Evolutionary conservation across 2,888 invertebrate species (phyloP), one percentile per base, ranked within the genome.

Genomic region (Acanthopleura granulata): DNA sequence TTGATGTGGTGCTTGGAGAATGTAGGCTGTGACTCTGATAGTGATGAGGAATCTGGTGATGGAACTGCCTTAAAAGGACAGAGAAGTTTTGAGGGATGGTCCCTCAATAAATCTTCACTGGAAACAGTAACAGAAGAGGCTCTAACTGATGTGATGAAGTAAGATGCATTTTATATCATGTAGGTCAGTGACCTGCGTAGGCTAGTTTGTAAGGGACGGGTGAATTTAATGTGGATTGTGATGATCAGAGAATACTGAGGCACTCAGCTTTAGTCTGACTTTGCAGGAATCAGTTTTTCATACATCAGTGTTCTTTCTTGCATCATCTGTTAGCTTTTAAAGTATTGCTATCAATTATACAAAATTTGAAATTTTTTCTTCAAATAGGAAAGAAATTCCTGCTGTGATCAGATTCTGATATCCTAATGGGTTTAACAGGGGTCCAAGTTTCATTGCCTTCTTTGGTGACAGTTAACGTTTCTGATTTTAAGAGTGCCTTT

Each of bases 1-100:
- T 71, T 78, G 25, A 75, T 73, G 12, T 78, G 78, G 78, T 78
- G 78, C 62, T 69, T 75, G 61, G 70, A 72, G 29, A 62, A 61
- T 49, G 57, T 18, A 16, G 57, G 11, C 18, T 30, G 9, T 0
- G 72, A 69, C 3, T 0, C 57, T 3, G 74, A 74, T 25, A 57
- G 66, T 29, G 74, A 70, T 66, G 62, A 61, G n/a, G 30, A 49
- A 27, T n/a, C 49, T 49, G 71, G 72, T 40, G 40, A 40, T 72
- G 75, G 72, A 57, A 72, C n/a, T 22, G n/a, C 14, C 69, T 16
- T 16, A 49, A 27, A 73, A 29, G n/a, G 1, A 62, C 62, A 12
- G 18, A 62, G 29, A 29, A 62, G 11, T 62, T 49, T 18, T 50
- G 62, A 40, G 40, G 49, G 74, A 40, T 49, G 69, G 49, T 25